A percentile compares a stretch with the other conserved stretches of the same genome.
phyloP scores from a whole-genome alignment of 64 coral and sea anemone species.

The Dendrophyllia cribrosa region DNA sequence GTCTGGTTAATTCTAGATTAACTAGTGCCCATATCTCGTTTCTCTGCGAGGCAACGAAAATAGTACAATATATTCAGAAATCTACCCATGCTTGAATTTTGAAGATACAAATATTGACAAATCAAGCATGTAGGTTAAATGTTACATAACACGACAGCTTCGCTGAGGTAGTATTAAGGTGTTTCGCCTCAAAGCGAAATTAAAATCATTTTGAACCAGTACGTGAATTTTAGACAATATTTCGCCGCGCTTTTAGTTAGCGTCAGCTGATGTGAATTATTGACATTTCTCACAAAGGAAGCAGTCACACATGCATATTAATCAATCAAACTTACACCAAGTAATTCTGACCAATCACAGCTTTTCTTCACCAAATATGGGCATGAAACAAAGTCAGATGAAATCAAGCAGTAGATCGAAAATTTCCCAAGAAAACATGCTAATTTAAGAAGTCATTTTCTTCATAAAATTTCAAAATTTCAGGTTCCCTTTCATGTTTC shows the following conservation, averaged over 20 bases:
- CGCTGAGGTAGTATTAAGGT: no score
- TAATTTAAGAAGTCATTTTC: not conserved
- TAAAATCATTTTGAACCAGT: no score
- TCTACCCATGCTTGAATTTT: not conserved
- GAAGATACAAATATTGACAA: not conserved
- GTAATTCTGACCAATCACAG: slow-evolving; percentile 28
- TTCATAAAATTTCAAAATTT: not conserved
- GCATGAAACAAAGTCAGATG: slow-evolving; percentile 3
- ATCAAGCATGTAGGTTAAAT: not conserved
- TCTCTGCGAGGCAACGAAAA: no score
- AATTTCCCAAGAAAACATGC: not conserved
- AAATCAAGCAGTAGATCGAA: not conserved
- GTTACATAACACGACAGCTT: not conserved
- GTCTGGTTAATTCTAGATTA: no score
- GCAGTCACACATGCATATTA: slow-evolving; percentile 8
- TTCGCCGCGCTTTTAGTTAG: not conserved
- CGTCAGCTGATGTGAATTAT: not conserved
- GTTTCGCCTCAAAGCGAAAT: no score
- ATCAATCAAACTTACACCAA: not conserved
- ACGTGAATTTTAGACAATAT: no score
- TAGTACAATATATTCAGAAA: not conserved
- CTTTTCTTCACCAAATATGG: slow-evolving; percentile 39
- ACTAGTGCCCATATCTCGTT: no score
- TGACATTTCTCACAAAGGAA: not conserved
- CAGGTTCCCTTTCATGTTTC: not conserved